Evolutionary conservation across 37 sponge, comb jelly and placozoan species (phyloP), one percentile per base, ranked within the genome.

Genomic region (Bolinopsis microptera): DNA sequence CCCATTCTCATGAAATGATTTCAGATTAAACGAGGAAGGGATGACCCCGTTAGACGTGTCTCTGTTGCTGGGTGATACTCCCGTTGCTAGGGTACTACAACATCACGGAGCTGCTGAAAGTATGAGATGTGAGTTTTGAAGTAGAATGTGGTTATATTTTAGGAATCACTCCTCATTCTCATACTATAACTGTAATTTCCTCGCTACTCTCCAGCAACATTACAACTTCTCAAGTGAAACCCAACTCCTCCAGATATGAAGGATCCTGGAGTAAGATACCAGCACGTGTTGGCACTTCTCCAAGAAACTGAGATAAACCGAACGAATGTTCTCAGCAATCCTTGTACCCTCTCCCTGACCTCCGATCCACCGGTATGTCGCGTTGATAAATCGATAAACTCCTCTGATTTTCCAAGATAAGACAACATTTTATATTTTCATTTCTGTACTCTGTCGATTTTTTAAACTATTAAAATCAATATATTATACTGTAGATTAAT

Each of bases 241-340:
- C 74, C 3, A 9, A 3, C 22, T 28, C 74, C 74, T n/a, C 18
- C 80, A 77, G 80, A 77, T 18, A 77, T 32, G 80, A 32, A 77
- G 18, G 80, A 77, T 32, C 80, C 80, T 1, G 32, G 37, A 13
- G 32, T 32, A 1, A 34, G 80, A 0, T 77, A 77, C 80, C 36
- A 77, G 80, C 80, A 77, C 80, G 80, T 77, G 80, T 77, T 77
- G 32, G 33, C 80, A 35, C 80, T 77, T 34, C 35, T 77, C 37
- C 80, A 77, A 13, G 80, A 77, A 32, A 33, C 35, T 1, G 80
- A 77, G 36, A 77, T 77, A 34, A 77, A 32, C 80, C 34, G 80
- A 3, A 77, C 80, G 33, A 77, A 32, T 77, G 80, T 77, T 35
- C 80, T 77, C 33, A 77, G 36, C 35, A 77, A 77, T 18, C 80